Evolutionary conservation across 2,113 vertebrate species (phyloP), one percentile per base, ranked within the genome.

Genomic region (Aegotheles bennettii): DNA sequence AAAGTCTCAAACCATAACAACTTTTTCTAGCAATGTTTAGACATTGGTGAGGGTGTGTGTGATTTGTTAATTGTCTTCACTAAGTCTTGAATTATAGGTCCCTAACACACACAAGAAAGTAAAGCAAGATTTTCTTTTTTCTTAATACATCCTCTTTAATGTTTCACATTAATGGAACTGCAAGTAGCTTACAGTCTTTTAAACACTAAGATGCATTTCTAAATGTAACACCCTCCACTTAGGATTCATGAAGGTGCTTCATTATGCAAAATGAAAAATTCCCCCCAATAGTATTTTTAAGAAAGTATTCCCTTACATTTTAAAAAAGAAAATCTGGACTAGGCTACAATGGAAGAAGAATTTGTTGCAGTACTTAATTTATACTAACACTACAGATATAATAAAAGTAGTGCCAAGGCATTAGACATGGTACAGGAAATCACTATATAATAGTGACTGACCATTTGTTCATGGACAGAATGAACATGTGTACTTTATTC

Each of bases 401-500:
- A 98, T 93, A 98, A 97, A 98, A 97, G 57, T 36, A 96, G 91
- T 93, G 96, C 96, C 79, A 95, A 98, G 78, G 93, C 82, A 96
- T 91, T 64, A 97, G 94, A 92, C 90, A 77, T 26, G 75, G 74
- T 92, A 96, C 59, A 93, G 93, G 96, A 96, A 95, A 85, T 63
- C 6, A 81, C 48, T 97, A 88, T 87, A 56, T 47, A 95, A 77
- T 13, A 86, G 68, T 35, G 61, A 94, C 81, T 92, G 68, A 67
- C 61, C 84, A 90, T 65, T 87, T 93, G 57, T 51, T 95, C 15
- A 23, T 67, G 29, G 29, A 48, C 68, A 93, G 65, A 89, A 79
- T 35, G 40, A 96, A 90, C 42, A 93, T n/a, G n/a, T 10, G 11
- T 88, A 79, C 35, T 91, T 91, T 56, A 85, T 25, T 68, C 59